phyloP scores from a whole-genome alignment of 92 coral and sea anemone genomes.

The Anthopleura xanthogrammica region DNA sequence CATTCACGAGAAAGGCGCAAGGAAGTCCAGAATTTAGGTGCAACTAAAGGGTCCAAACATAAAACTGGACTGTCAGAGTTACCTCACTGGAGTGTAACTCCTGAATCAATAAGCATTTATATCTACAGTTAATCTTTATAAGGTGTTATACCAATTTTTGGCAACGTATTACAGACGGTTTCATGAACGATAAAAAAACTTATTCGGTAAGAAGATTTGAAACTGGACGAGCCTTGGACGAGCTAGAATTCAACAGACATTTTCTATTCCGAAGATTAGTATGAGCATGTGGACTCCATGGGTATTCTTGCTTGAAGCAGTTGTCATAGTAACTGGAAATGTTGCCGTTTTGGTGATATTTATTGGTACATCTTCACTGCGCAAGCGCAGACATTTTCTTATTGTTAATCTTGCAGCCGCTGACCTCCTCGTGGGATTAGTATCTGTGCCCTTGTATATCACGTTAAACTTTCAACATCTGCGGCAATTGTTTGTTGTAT shows the following conservation, averaged over 20 bases:
- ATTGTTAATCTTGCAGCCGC: constrained; percentile 5
- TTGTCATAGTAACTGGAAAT: constrained; percentile 15
- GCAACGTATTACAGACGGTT: too few species aligned
- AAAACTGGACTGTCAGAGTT: neutral
- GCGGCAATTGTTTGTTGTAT: neutral
- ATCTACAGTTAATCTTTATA: too few species aligned
- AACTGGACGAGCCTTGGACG: neutral
- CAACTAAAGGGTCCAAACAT: too few species aligned
- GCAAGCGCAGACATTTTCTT: constrained; percentile 13
- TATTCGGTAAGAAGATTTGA: neutral
- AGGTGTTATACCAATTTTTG: too few species aligned
- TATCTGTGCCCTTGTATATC: constrained; percentile 8
- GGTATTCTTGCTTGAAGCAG: constrained; percentile 5
- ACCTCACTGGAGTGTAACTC: neutral
- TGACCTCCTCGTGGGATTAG: constrained; percentile 5
- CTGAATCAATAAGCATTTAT: too few species aligned
- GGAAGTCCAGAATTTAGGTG: too few species aligned
- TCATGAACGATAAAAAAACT: too few species aligned
- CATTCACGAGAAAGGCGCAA: too few species aligned
- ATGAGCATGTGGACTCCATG: neutral
- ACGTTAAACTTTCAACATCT: constrained; percentile 4
- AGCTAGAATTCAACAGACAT: neutral
- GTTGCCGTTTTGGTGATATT: neutral
- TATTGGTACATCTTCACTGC: constrained; percentile 1
- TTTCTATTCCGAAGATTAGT: too few species aligned